Evolutionary conservation across 2,888 invertebrate species (phyloP).

Genomic region (Thereva unica): DNA sequence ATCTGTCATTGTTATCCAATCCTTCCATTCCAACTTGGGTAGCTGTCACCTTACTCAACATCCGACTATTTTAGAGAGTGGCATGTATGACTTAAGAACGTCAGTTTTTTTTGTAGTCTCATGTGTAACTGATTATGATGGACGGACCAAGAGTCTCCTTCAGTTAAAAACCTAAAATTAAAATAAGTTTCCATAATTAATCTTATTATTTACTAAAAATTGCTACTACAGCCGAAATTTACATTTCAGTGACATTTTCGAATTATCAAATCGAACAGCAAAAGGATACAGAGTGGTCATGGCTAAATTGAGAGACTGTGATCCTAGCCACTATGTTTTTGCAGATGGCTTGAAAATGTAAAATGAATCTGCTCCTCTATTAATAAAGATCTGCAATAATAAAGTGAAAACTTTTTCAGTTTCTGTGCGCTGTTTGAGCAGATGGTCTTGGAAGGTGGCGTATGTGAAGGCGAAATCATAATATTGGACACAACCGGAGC

Average conservation of each 20-base stretch:
- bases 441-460: conserved; percentile 64
- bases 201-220: too few relatives aligned
- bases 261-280: conserved; percentile 60
- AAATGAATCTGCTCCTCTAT: conserved; percentile 31
- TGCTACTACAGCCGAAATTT: background rate
- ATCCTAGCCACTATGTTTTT: conserved; percentile 65
- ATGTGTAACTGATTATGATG: too few relatives aligned
- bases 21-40: too few relatives aligned
- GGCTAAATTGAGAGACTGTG: conserved; percentile 62
- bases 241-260: conserved; percentile 56
- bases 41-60: too few relatives aligned
- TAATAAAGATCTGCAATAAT: too few relatives aligned
- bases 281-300: conserved; percentile 65
- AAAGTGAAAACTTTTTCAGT: conserved; percentile 41
- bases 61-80: too few relatives aligned
- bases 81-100: too few relatives aligned
- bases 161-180: too few relatives aligned
- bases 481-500: conserved; percentile 67
- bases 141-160: too few relatives aligned
- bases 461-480: conserved; percentile 66
- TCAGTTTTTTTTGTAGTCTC: too few relatives aligned
- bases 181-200: too few relatives aligned
- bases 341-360: conserved; percentile 60
- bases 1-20: too few relatives aligned
- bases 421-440: conserved; percentile 66